Evolutionary conservation across 2,797 vertebrate genomes (phyloP).

Genomic region (Alosa sapidissima): DNA sequence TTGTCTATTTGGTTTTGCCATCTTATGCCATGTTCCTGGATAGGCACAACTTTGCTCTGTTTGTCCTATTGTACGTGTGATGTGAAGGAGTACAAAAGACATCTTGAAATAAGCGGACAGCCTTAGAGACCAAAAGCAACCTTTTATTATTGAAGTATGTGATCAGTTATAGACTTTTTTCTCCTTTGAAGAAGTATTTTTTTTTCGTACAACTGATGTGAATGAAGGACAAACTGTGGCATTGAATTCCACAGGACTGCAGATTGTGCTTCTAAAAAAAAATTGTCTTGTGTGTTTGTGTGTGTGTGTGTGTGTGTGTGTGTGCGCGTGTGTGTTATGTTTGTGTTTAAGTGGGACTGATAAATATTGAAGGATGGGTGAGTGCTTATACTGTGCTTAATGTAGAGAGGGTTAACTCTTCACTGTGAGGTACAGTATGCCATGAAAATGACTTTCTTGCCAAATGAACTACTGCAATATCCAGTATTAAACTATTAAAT

Average conservation of each 20-base stretch:
- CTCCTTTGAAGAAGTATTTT: conserved; percentile 56
- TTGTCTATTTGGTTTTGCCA: conserved; percentile 26
- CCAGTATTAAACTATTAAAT: conserved; percentile 8
- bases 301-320: conserved; percentile 33
- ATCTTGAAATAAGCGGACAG: conserved; percentile 29
- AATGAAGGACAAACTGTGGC: conserved; percentile 57
- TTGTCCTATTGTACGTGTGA: conserved; percentile 40
- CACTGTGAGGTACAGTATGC: conserved; percentile 72
- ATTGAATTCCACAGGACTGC: conserved; percentile 57
- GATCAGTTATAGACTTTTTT: conserved; percentile 47
- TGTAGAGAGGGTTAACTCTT: conserved; percentile 66
- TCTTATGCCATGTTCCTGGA: conserved; percentile 60
- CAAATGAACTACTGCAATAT: conserved; percentile 66
- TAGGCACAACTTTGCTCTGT: conserved; percentile 48
- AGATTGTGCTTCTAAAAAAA: conserved; percentile 58
- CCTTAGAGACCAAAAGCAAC: conserved; percentile 28
- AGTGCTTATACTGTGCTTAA: conserved; percentile 54
- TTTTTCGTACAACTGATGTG: conserved; percentile 54
- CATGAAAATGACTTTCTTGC: conserved; percentile 68
- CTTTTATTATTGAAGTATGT: conserved; percentile 26
- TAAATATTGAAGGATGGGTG: conserved; percentile 62
- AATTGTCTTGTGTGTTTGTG: conserved; percentile 55
- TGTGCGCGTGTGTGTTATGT: conserved; percentile 13
- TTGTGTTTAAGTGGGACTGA: not conserved
- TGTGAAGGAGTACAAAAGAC: conserved; percentile 53